phyloP scores from a whole-genome alignment of 1,140 invertebrate genomes.

The Drusus annulatus region DNA sequence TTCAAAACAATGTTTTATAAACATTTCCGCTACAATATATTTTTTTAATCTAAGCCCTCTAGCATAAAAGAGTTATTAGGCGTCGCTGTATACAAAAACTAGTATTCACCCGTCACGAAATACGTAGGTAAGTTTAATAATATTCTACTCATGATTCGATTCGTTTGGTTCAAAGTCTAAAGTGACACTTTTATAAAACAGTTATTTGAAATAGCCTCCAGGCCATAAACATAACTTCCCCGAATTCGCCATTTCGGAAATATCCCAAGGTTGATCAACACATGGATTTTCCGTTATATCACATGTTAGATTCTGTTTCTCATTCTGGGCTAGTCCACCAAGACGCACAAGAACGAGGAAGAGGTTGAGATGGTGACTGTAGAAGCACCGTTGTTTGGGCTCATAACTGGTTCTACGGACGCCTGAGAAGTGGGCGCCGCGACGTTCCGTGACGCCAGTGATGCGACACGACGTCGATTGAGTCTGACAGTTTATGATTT shows the following conservation, averaged over 20 bases:
- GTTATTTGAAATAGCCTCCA: no score
- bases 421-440: no score
- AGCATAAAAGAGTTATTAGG: no score
- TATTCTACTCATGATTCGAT: no score
- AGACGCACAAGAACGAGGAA: constrained; percentile 30
- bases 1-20: no score
- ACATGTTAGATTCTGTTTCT: background rate
- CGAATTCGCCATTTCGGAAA: background rate
- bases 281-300: background rate
- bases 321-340: background rate
- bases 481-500: background rate
- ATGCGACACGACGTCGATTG: background rate
- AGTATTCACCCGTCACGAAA: no score
- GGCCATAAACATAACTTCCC: background rate
- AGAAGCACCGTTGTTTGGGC: constrained; percentile 36
- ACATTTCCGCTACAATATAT: no score
- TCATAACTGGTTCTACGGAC: constrained; percentile 30
- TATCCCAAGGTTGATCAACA: constrained; percentile 1
- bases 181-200: no score
- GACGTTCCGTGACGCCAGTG: background rate
- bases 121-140: no score
- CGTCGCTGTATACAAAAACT: no score
- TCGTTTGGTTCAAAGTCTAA: no score
- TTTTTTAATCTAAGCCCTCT: no score
- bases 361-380: constrained; percentile 32